Evolutionary conservation across 2,888 invertebrate species (phyloP).

Genomic region (Caenorhabditis parvicauda): DNA sequence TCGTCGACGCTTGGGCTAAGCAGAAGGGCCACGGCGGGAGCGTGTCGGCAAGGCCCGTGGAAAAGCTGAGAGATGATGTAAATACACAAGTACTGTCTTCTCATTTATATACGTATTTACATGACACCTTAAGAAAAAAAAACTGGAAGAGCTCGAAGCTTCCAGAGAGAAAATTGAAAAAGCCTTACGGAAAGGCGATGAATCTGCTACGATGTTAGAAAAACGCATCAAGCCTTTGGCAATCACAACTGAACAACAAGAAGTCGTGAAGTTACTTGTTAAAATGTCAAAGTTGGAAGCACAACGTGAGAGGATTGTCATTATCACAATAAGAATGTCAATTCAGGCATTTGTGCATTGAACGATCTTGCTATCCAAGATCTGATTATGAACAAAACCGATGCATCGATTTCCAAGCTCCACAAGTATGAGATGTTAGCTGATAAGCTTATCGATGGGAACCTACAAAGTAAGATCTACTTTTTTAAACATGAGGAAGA

Average conservation of each 20-base stretch:
- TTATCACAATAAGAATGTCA: not conserved
- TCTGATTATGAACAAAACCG: conserved; percentile 51
- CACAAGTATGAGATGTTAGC: conserved; percentile 56
- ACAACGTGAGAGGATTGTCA: conserved; percentile 71
- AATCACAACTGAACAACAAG: conserved; percentile 80
- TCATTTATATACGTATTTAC: not conserved
- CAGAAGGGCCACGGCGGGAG: no score
- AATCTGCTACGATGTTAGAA: conserved; percentile 39
- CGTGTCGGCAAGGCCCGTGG: conserved; percentile 48
- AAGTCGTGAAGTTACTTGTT: conserved; percentile 81
- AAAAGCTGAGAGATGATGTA: conserved; percentile 49
- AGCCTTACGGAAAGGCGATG: conserved; percentile 45
- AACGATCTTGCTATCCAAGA: conserved; percentile 56
- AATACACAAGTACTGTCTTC: conserved; percentile 19
- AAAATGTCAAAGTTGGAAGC: conserved; percentile 90
- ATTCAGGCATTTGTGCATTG: conserved; percentile 53
- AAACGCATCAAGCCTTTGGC: conserved; percentile 27
- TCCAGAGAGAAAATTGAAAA: conserved; percentile 52
- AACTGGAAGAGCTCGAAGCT: conserved; percentile 38
- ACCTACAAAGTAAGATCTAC: conserved; percentile 34
- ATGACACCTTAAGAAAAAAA: conserved; percentile 26
- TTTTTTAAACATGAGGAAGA: not conserved
- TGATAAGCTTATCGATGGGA: conserved; percentile 54
- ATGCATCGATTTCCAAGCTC: conserved; percentile 53
- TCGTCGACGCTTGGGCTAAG: conserved; percentile 55